phyloP scores from a whole-genome alignment of 1,140 invertebrate species.

The Pissodes strobi region DNA sequence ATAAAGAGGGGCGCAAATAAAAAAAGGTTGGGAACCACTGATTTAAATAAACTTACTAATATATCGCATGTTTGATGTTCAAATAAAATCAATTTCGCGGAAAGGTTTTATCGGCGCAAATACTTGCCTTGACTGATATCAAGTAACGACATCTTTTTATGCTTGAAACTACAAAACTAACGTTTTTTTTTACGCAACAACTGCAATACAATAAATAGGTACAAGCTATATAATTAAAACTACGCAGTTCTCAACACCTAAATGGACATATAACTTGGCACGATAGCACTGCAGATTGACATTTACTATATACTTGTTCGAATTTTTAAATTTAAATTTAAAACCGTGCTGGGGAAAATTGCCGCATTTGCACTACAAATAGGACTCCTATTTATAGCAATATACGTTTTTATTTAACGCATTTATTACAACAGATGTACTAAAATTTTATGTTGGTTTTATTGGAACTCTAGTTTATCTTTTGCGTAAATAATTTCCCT shows the following conservation, averaged over 20 bases:
- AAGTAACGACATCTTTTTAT: background rate
- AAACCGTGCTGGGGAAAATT: constrained; percentile 12
- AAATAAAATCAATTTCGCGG: constrained; percentile 6
- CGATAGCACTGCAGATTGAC: constrained; percentile 19
- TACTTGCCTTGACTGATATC: background rate
- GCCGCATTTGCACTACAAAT: constrained; percentile 8
- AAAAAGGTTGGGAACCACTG: too few species aligned
- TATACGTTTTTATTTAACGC: too few species aligned
- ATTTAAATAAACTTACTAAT: background rate
- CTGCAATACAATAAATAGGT: background rate
- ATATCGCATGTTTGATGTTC: background rate
- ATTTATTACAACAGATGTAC: too few species aligned
- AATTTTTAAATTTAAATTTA: constrained; percentile 28
- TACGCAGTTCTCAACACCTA: constrained; percentile 7
- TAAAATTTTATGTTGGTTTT: too few species aligned
- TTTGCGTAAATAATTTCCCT: too few species aligned
- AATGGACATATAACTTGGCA: constrained; percentile 24
- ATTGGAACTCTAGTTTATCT: too few species aligned
- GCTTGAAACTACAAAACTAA: background rate
- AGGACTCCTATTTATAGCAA: too few species aligned
- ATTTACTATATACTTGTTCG: constrained; percentile 18
- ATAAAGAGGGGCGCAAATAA: too few species aligned
- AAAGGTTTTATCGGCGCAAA: background rate
- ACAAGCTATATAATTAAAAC: constrained; percentile 8
- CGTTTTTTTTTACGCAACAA: background rate